A percentile compares a stretch with the other conserved stretches of the same genome.
These are phyloP conservation scores for Listronotus bonariensis DNA, from an alignment of 1,140 invertebrate species.

Conservation along the genomic window DNA sequence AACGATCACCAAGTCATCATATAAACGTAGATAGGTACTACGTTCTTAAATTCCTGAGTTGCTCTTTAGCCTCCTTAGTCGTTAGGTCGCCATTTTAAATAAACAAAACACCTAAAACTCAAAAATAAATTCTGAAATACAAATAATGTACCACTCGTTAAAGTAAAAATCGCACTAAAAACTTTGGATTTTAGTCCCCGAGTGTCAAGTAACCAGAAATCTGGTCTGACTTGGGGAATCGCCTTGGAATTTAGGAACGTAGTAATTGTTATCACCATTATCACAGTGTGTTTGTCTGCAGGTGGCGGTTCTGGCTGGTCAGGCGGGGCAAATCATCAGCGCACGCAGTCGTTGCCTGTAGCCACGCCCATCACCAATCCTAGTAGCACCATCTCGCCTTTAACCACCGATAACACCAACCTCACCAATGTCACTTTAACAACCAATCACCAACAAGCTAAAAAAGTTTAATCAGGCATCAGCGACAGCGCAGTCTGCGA, in stretches of 20 bases:
- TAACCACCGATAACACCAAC: slow-evolving; percentile 36
- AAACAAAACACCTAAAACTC: too few relatives aligned
- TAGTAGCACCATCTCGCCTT: slow-evolving; percentile 27
- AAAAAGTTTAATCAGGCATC: slow-evolving; percentile 9
- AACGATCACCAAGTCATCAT: too few relatives aligned
- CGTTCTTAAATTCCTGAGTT: too few relatives aligned
- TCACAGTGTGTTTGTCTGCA: slow-evolving; percentile 34
- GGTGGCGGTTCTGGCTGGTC: slow-evolving; percentile 45
- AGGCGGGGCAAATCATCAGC: slow-evolving; percentile 60
- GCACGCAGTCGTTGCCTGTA: slow-evolving; percentile 69
- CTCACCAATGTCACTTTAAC: slow-evolving; percentile 29
- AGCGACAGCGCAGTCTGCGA: neutral
- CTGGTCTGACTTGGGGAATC: neutral
- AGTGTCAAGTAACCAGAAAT: too few relatives aligned
- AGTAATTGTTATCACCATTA: slow-evolving; percentile 6
- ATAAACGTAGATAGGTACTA: too few relatives aligned
- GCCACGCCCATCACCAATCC: slow-evolving; percentile 37
- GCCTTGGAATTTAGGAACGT: neutral
- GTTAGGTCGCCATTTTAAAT: too few relatives aligned
- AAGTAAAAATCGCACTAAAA: too few relatives aligned
- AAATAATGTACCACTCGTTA: too few relatives aligned
- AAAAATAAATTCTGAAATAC: too few relatives aligned
- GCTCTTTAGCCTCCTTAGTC: too few relatives aligned
- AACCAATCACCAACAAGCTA: slow-evolving; percentile 32
- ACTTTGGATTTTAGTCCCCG: too few relatives aligned